Evolutionary conservation across 35 echinoderm and acorn worm genomes (phyloP).

Genomic region (Nesometra sesokonis): DNA sequence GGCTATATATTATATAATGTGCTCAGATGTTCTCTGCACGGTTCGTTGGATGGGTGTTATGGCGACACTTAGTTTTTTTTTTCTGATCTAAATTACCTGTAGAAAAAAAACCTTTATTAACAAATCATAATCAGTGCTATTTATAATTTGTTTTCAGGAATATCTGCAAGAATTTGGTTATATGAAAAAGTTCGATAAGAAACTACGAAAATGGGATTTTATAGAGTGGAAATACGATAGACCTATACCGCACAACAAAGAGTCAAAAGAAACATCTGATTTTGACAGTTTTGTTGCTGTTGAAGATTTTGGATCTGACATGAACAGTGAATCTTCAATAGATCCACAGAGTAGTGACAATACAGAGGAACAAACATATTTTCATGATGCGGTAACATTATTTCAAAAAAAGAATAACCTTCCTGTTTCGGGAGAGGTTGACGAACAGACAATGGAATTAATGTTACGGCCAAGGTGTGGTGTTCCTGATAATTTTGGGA

Average conservation of each 20-base stretch:
- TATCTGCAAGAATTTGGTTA: slow-evolving; percentile 87
- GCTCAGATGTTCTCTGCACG: too few species aligned
- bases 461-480: slow-evolving; percentile 74
- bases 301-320: background rate
- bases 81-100: too few species aligned
- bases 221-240: slow-evolving; percentile 7
- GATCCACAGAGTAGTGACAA: slow-evolving; percentile 11
- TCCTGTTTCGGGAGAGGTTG: slow-evolving; percentile 66
- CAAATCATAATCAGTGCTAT: too few species aligned
- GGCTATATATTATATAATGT: too few species aligned
- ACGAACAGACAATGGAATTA: slow-evolving; percentile 42
- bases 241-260: background rate
- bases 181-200: slow-evolving; percentile 18
- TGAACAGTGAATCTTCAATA: background rate
- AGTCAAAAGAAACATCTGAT: background rate
- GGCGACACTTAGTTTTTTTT: too few species aligned
- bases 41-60: too few species aligned
- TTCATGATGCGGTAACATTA: slow-evolving; percentile 27
- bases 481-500: slow-evolving; percentile 39
- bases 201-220: slow-evolving; percentile 15
- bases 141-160: slow-evolving; percentile 37
- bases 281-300: background rate
- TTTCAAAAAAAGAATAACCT: slow-evolving; percentile 65
- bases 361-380: background rate
- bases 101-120: too few species aligned